Percentiles rank a stretch among this genome's conserved stretches.
Conservation (phyloP, 2,888 invertebrate genomes). For the Microplitis deprimator region DNA sequence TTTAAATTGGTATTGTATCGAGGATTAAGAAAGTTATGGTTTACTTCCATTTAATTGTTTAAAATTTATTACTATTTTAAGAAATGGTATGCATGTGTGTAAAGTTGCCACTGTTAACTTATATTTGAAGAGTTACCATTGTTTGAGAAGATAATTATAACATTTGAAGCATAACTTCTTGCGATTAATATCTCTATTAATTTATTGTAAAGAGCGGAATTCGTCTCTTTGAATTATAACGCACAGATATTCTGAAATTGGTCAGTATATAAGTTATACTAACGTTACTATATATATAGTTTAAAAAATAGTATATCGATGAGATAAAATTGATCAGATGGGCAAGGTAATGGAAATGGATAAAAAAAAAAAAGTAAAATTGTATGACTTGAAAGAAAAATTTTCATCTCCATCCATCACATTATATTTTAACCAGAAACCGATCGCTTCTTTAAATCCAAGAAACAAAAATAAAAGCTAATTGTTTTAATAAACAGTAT, state of each 20-base stretch:
- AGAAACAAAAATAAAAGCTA: no score
- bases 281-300: slow-evolving; percentile 43
- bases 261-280: slow-evolving; percentile 28
- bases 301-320: slow-evolving; percentile 12
- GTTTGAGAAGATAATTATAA: slow-evolving; percentile 9
- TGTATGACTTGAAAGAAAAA: background rate
- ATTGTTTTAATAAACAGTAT: no score
- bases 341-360: slow-evolving; percentile 2
- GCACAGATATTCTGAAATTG: slow-evolving; percentile 23
- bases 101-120: background rate
- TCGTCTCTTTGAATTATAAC: slow-evolving; percentile 24
- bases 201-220: slow-evolving; percentile 2
- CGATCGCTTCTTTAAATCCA: no score
- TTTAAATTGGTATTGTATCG: background rate
- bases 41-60: slow-evolving; percentile 1
- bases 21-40: background rate
- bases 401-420: slow-evolving; percentile 16
- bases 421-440: background rate
- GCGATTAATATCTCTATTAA: slow-evolving; percentile 8
- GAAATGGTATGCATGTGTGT: background rate
- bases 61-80: background rate
- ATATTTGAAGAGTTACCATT: background rate
- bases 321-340: slow-evolving; percentile 11
- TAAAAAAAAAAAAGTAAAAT: background rate
- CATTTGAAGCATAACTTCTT: slow-evolving; percentile 20